These are phyloP conservation scores for Jordanella pulchra DNA, from an alignment of 2,797 vertebrate species.

Conservation along the genomic window DNA sequence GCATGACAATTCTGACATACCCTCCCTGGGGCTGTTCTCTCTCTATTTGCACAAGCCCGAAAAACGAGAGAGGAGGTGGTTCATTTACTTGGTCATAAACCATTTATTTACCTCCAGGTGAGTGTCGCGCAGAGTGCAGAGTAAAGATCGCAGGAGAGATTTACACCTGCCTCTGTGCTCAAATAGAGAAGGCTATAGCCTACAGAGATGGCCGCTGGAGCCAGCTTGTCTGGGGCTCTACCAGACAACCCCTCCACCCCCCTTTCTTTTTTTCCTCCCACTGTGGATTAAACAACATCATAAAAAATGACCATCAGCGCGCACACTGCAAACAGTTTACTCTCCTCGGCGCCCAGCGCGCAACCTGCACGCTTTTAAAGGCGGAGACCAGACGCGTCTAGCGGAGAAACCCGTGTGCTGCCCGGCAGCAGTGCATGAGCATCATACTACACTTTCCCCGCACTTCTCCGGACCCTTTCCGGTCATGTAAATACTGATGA, in stretches of 20 bases:
- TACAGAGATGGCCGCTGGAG: constrained; percentile 95
- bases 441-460: constrained; percentile 41
- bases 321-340: constrained; percentile 76
- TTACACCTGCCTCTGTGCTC: constrained; percentile 93
- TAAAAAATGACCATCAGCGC: constrained; percentile 79
- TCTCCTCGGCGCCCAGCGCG: constrained; percentile 66
- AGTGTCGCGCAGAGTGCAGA: constrained; percentile 79
- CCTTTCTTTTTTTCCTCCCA: constrained; percentile 33
- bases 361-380: constrained; percentile 43
- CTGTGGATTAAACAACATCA: constrained; percentile 81
- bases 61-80: constrained; percentile 45
- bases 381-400: constrained; percentile 38
- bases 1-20: constrained; percentile 43
- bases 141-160: constrained; percentile 87
- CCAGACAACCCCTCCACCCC: constrained; percentile 63
- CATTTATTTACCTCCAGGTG: constrained; percentile 87
- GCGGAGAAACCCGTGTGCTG: constrained; percentile 29
- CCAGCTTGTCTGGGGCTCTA: constrained; percentile 90
- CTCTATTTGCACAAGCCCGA: constrained; percentile 38
- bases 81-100: constrained; percentile 82
- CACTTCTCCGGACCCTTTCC: constrained; percentile 52
- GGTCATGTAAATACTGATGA: constrained; percentile 60
- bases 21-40: constrained; percentile 24
- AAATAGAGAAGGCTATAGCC: constrained; percentile 83
- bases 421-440: constrained; percentile 33